Evolutionary conservation across 2,113 vertebrate species (phyloP).

Genomic region (Pseudopipra pipra): DNA sequence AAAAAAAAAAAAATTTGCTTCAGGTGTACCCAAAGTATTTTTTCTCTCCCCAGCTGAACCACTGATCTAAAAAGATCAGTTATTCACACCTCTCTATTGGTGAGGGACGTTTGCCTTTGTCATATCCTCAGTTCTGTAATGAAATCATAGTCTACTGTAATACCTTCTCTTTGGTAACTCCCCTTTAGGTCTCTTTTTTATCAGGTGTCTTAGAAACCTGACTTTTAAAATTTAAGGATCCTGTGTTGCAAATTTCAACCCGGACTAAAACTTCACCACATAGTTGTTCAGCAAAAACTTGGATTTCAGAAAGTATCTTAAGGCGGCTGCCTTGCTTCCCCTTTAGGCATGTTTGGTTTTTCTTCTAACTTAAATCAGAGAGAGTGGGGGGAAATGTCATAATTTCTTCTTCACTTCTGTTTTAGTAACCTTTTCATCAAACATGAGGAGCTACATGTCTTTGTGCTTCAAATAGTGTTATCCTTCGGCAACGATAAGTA

Average conservation of each 20-base stretch:
- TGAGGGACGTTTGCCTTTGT: neutral
- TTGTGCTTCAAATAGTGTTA: slow-evolving; percentile 31
- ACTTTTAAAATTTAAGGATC: neutral
- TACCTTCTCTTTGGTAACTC: neutral
- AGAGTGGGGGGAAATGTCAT: neutral
- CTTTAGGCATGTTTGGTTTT: neutral
- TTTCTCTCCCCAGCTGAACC: neutral
- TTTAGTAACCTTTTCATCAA: slow-evolving; percentile 33
- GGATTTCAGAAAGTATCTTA: neutral
- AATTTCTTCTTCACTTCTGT: slow-evolving; percentile 12
- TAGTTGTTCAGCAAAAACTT: neutral
- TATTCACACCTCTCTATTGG: neutral
- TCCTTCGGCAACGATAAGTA: slow-evolving; percentile 32
- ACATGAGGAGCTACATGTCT: neutral
- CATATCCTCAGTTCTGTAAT: neutral
- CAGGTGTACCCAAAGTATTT: neutral
- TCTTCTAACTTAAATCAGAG: neutral
- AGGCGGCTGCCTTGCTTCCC: neutral
- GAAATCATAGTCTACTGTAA: neutral
- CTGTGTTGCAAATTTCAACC: neutral
- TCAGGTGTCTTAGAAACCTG: neutral
- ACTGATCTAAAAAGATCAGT: neutral
- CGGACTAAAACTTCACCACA: neutral
- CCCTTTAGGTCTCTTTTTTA: neutral
- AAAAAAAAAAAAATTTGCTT: neutral